These are phyloP conservation scores for Leptopilina syphax DNA, from an alignment of 2,888 invertebrate species.

Conservation along the genomic window DNA sequence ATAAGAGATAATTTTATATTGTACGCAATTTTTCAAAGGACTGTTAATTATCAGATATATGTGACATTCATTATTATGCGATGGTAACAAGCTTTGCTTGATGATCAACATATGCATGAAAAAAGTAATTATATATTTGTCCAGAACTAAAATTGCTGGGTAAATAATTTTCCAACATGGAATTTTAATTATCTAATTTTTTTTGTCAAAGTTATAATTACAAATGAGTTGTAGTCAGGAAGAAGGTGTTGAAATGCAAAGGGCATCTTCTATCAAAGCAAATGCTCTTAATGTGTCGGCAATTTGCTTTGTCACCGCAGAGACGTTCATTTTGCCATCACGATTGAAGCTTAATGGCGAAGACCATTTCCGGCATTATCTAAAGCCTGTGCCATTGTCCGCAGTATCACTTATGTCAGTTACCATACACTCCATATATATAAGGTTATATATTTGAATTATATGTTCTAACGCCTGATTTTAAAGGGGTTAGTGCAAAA, in stretches of 20 bases:
- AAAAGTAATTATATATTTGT: neutral
- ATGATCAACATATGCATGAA: neutral
- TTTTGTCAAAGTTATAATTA: neutral
- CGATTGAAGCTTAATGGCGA: slow-evolving; percentile 41
- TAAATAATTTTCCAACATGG: neutral
- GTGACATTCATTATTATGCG: neutral
- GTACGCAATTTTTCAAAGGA: neutral
- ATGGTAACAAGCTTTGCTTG: neutral
- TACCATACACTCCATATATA: neutral
- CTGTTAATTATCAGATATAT: neutral
- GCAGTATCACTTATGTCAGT: slow-evolving; percentile 34
- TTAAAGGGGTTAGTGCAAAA: neutral
- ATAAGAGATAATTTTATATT: neutral
- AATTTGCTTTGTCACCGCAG: slow-evolving; percentile 37
- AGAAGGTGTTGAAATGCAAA: slow-evolving; percentile 15
- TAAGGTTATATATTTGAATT: neutral
- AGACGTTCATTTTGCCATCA: slow-evolving; percentile 23
- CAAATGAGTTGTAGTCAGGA: neutral
- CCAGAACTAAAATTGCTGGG: neutral
- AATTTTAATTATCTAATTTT: neutral
- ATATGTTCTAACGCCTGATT: neutral
- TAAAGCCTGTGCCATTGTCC: slow-evolving; percentile 30
- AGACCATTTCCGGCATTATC: slow-evolving; percentile 37
- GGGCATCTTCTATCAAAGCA: slow-evolving; percentile 33
- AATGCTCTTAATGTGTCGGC: slow-evolving; percentile 27